Conservation (phyloP, 2,888 invertebrate genomes). For the Strigamia maritima region DNA sequence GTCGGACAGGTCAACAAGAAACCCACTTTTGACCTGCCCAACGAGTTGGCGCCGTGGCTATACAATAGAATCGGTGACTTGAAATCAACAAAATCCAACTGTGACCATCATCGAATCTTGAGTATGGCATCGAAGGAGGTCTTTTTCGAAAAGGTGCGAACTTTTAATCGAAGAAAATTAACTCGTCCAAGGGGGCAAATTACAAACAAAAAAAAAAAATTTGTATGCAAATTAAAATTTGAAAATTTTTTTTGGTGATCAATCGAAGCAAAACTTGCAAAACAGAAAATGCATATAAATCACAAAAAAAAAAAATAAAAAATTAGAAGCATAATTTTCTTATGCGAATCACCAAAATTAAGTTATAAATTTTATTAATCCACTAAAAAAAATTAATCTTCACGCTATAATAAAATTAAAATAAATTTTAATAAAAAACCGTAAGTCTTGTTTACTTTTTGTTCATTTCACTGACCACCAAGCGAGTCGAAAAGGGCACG, state of each 20-base stretch:
- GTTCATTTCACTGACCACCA: constrained; percentile 1
- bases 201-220: not conserved
- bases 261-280: too few relatives aligned
- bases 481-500: not conserved
- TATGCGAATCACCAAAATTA: not conserved
- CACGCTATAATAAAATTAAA: not conserved
- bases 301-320: too few relatives aligned
- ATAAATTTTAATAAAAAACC: not conserved
- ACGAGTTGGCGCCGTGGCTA: not conserved
- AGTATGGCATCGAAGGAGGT: not conserved
- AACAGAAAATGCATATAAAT: too few relatives aligned
- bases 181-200: not conserved
- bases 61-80: not conserved
- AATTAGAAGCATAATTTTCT: not conserved
- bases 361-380: not conserved
- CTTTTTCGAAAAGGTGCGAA: not conserved
- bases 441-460: not conserved
- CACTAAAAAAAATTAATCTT: not conserved
- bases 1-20: not conserved
- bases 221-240: too few relatives aligned
- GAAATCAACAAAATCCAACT: not conserved
- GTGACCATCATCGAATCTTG: not conserved
- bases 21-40: constrained; percentile 6
- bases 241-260: too few relatives aligned
- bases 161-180: not conserved